Conservation (phyloP, 2,888 invertebrate species). For the Chydorus sphaericus region DNA sequence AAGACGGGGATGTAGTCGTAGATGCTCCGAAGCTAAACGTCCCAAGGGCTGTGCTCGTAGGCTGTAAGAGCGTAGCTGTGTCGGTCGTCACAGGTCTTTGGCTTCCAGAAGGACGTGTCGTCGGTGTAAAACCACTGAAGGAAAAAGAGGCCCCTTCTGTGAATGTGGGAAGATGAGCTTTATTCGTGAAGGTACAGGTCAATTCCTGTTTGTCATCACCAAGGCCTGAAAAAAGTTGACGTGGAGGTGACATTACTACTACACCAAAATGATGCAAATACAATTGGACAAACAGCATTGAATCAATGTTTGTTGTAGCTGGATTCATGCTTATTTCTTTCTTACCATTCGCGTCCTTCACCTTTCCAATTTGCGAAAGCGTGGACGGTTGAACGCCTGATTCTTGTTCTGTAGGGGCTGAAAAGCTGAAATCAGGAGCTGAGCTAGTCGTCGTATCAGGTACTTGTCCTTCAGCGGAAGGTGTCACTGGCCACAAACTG, state of each 20-base stretch:
- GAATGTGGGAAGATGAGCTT: too few species aligned
- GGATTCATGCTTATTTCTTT: too few species aligned
- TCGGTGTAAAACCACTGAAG: too few species aligned
- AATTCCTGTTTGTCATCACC: background rate
- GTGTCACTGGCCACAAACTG: too few species aligned
- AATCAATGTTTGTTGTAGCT: background rate
- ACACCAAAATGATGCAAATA: background rate
- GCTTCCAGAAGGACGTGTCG: background rate
- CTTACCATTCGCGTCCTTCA: background rate
- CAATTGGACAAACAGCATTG: background rate
- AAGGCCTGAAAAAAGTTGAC: background rate
- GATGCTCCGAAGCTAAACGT: background rate
- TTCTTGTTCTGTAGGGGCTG: background rate
- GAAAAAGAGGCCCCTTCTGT: background rate
- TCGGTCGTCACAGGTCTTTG: background rate
- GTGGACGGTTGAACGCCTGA: background rate
- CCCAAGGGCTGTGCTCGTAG: background rate
- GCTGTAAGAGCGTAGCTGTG: background rate
- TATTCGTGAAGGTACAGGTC: too few species aligned
- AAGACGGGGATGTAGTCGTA: background rate
- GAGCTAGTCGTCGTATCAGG: too few species aligned
- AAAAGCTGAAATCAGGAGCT: slow-evolving; percentile 1
- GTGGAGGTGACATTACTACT: background rate
- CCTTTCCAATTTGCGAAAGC: background rate
- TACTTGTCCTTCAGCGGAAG: too few species aligned